These are phyloP conservation scores for Numenius phaeopus DNA, from an alignment of 2,797 vertebrate species.

Conservation along the genomic window DNA sequence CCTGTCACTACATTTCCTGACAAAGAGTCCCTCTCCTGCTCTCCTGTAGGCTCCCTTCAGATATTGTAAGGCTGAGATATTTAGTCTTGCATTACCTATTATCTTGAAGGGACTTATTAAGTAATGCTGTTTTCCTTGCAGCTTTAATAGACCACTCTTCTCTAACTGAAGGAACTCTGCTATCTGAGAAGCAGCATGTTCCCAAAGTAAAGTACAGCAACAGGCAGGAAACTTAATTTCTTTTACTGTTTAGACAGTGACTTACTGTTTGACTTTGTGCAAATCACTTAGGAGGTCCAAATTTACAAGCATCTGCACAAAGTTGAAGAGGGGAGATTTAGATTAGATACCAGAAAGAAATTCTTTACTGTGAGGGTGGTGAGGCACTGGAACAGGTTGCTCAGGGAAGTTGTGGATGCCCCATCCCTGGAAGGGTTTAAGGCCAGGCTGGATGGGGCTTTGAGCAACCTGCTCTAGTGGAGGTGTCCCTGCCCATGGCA, in stretches of 20 bases:
- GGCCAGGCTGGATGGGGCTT: too few relatives aligned
- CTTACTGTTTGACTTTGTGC: not conserved
- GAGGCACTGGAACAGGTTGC: too few relatives aligned
- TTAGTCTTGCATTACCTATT: not conserved
- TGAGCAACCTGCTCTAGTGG: too few relatives aligned
- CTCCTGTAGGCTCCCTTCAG: too few relatives aligned
- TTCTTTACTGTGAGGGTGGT: too few relatives aligned
- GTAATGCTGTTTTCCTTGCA: not conserved
- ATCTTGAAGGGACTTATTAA: not conserved
- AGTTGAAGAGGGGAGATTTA: not conserved
- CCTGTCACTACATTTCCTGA: too few relatives aligned
- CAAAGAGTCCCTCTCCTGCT: too few relatives aligned
- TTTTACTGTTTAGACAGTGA: not conserved
- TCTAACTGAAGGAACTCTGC: not conserved
- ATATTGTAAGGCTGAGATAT: too few relatives aligned
- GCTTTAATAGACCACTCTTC: not conserved
- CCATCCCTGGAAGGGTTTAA: too few relatives aligned
- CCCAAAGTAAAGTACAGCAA: not conserved
- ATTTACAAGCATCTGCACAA: not conserved
- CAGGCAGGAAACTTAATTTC: not conserved
- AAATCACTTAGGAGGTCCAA: constrained; percentile 12
- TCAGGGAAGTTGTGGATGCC: too few relatives aligned
- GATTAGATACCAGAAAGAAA: too few relatives aligned
- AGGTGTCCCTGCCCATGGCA: too few relatives aligned
- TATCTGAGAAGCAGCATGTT: not conserved